phyloP scores from a whole-genome alignment of 2,888 invertebrate genomes.

The Limulus polyphemus region DNA sequence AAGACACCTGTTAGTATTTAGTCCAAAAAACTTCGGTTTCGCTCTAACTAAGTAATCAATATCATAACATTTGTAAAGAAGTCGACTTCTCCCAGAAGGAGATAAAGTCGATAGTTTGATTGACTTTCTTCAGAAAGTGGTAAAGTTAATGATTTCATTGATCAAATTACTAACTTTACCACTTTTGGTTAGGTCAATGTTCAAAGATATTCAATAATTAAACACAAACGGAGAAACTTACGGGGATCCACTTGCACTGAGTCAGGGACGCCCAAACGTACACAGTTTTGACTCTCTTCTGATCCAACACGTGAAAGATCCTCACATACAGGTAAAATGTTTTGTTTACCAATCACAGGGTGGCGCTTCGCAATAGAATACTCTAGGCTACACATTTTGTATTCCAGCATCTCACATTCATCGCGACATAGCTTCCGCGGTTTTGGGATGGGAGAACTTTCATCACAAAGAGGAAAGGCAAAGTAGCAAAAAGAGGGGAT shows the following conservation, averaged over 20 bases:
- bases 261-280: conserved; percentile 56
- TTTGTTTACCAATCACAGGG: conserved; percentile 68
- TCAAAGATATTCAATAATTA: too few species aligned
- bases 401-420: conserved; percentile 84
- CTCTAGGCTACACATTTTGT: conserved; percentile 78
- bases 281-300: conserved; percentile 55
- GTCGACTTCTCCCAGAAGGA: too few species aligned
- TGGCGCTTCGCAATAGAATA: conserved; percentile 87
- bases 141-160: too few species aligned
- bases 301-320: conserved; percentile 41
- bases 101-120: too few species aligned
- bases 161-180: too few species aligned
- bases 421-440: conserved; percentile 55
- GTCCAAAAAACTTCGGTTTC: too few species aligned
- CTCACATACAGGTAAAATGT: conserved; percentile 36
- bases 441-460: conserved; percentile 31
- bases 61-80: too few species aligned
- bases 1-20: too few species aligned
- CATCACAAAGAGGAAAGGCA: conserved; percentile 78
- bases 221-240: conserved; percentile 14
- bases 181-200: too few species aligned
- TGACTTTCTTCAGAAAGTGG: too few species aligned
- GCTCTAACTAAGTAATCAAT: too few species aligned
- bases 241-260: conserved; percentile 38
- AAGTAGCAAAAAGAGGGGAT: conserved; percentile 82